These are phyloP conservation scores for Glaucomys volans DNA, from an alignment of 2,113 vertebrate genomes.

Conservation along the genomic window DNA sequence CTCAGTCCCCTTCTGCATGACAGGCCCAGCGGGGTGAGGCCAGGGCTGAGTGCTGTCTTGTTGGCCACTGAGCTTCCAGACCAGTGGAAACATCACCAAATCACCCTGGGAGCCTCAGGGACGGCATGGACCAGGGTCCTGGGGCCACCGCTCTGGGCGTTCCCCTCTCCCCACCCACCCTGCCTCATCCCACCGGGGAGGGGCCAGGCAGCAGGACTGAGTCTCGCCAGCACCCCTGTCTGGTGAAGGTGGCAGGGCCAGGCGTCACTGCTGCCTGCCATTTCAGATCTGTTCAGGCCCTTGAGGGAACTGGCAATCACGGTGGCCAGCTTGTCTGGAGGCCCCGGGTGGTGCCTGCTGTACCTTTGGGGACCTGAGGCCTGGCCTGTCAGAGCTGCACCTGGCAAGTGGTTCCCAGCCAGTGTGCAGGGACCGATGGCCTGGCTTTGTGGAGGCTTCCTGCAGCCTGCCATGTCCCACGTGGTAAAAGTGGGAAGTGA, in stretches of 20 bases:
- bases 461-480: neutral
- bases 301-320: neutral
- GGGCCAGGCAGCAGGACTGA: neutral
- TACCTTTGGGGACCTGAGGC: neutral
- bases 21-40: neutral
- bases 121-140: too few relatives aligned
- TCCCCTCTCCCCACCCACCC: neutral
- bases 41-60: neutral
- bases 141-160: neutral
- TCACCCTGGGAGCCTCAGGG: too few relatives aligned
- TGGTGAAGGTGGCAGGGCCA: too few relatives aligned
- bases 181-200: neutral
- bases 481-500: neutral
- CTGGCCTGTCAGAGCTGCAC: neutral
- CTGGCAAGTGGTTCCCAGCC: neutral
- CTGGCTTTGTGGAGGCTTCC: neutral
- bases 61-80: neutral
- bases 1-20: neutral
- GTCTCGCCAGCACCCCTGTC: neutral
- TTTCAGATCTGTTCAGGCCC: rapidly evolving
- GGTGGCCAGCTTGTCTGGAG: neutral
- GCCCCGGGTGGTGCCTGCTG: rapidly evolving
- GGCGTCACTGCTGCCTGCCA: neutral
- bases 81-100: too few relatives aligned
- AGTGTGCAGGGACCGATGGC: rapidly evolving